A percentile compares a stretch with the other conserved stretches of the same genome.
phyloP scores from a whole-genome alignment of 1,140 invertebrate genomes.

The Geopemphigus sp. region DNA sequence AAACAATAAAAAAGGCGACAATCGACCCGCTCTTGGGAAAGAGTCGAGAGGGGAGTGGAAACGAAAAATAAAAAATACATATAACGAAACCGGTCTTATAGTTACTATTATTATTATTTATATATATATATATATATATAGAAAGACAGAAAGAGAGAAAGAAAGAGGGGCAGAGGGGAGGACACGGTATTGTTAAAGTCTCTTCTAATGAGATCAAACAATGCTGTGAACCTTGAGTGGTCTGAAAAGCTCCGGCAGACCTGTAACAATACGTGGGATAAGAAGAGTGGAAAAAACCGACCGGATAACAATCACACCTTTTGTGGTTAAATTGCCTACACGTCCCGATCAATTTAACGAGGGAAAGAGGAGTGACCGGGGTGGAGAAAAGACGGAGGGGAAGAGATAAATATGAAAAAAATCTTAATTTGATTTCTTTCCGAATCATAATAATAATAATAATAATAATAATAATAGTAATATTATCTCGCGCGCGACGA shows the following conservation, averaged over 20 bases:
- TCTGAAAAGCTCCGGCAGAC: conserved; percentile 44
- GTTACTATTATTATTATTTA: no score
- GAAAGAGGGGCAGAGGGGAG: no score
- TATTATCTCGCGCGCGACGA: not conserved
- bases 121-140: no score
- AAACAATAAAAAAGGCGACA: conserved; percentile 41
- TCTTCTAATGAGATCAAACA: conserved; percentile 49
- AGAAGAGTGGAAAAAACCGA: not conserved
- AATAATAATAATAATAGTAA: no score
- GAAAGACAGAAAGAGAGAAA: no score
- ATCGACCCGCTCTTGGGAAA: no score
- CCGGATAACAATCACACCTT: conserved; percentile 45
- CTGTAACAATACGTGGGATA: conserved; percentile 29
- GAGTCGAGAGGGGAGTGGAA: no score
- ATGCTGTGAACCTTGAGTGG: conserved; percentile 47
- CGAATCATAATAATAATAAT: conserved; percentile 8
- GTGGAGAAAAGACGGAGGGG: no score
- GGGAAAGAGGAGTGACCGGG: no score
- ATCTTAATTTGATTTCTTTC: conserved; percentile 32
- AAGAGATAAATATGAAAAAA: not conserved
- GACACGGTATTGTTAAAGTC: conserved; percentile 44
- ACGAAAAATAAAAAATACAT: no score
- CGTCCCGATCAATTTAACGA: conserved; percentile 33
- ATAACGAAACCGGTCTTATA: no score
- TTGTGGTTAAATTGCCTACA: conserved; percentile 35